These are phyloP conservation scores for Cecidostiba fungosa DNA, from an alignment of 2,888 invertebrate genomes.

Conservation along the genomic window DNA sequence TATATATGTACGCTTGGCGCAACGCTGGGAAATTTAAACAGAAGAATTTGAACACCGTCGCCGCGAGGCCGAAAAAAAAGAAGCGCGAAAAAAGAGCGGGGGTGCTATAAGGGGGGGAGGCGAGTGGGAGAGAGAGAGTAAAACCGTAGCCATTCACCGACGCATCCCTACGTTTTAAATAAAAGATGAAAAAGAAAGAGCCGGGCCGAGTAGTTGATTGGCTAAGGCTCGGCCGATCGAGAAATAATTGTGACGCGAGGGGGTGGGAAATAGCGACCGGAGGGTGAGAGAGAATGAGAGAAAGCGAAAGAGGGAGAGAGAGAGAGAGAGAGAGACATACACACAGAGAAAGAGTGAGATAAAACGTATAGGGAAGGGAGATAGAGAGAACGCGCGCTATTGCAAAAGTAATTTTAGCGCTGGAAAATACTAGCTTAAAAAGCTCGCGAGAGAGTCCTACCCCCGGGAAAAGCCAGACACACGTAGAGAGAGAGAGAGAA, in stretches of 20 bases:
- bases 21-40: slow-evolving; percentile 44
- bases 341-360: slow-evolving; percentile 43
- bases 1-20: not conserved
- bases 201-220: slow-evolving; percentile 54
- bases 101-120: not conserved
- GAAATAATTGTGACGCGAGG: slow-evolving; percentile 63
- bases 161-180: slow-evolving; percentile 52
- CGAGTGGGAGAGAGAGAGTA: not conserved
- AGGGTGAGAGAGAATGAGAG: slow-evolving; percentile 8
- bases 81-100: slow-evolving; percentile 1
- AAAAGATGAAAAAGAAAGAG: slow-evolving; percentile 50
- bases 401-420: slow-evolving; percentile 65
- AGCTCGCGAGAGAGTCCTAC: slow-evolving; percentile 62
- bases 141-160: slow-evolving; percentile 35
- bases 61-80: slow-evolving; percentile 2
- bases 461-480: slow-evolving; percentile 63
- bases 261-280: not conserved
- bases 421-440: slow-evolving; percentile 65
- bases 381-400: slow-evolving; percentile 55
- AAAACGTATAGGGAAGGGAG: slow-evolving; percentile 18
- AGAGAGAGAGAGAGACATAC: slow-evolving; percentile 27
- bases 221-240: slow-evolving; percentile 61
- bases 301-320: slow-evolving; percentile 21
- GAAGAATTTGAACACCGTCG: slow-evolving; percentile 34
- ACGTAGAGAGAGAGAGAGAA: slow-evolving; percentile 42